A percentile compares a stretch with the other conserved stretches of the same genome.
phyloP scores from a whole-genome alignment of 1,140 invertebrate species.

The Drosophila ercepeae region DNA sequence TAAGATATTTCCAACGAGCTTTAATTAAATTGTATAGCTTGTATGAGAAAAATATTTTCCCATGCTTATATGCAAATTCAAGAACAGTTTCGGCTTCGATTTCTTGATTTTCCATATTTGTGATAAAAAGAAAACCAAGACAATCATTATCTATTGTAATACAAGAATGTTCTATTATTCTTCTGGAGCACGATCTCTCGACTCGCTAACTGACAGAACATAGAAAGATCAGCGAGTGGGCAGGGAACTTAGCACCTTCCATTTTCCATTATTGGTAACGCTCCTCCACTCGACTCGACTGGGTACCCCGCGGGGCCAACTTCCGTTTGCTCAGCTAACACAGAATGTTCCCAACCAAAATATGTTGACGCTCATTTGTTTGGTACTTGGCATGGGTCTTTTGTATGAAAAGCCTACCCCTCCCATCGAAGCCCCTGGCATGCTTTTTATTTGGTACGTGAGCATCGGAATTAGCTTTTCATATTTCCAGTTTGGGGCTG shows the following conservation, averaged over 20 bases:
- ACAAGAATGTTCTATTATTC: slow-evolving; percentile 30
- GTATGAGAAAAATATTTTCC: slow-evolving; percentile 7
- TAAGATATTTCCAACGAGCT: slow-evolving; percentile 18
- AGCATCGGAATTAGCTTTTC: slow-evolving; percentile 58
- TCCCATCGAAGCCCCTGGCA: slow-evolving; percentile 24
- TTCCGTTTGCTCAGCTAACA: slow-evolving; percentile 53
- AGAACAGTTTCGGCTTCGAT: not conserved
- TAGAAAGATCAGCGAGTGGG: slow-evolving; percentile 12
- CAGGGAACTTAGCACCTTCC: slow-evolving; percentile 52
- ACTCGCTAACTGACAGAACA: slow-evolving; percentile 61
- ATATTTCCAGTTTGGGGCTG: slow-evolving; percentile 13
- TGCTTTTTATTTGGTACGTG: slow-evolving; percentile 65
- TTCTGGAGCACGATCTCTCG: slow-evolving; percentile 48
- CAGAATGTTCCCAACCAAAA: slow-evolving; percentile 51
- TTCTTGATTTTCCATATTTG: slow-evolving; percentile 9
- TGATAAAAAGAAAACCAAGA: slow-evolving; percentile 23
- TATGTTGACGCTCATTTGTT: slow-evolving; percentile 38
- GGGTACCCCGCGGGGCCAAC: slow-evolving; percentile 49
- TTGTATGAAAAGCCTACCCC: not conserved
- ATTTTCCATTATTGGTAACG: slow-evolving; percentile 37
- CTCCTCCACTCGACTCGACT: not conserved
- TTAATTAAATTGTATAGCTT: not conserved
- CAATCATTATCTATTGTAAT: slow-evolving; percentile 7
- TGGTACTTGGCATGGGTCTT: slow-evolving; percentile 62
- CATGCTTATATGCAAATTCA: slow-evolving; percentile 32